Evolutionary conservation across 2,113 vertebrate species (phyloP).

Genomic region (Petrocephalus microphthalmus): DNA sequence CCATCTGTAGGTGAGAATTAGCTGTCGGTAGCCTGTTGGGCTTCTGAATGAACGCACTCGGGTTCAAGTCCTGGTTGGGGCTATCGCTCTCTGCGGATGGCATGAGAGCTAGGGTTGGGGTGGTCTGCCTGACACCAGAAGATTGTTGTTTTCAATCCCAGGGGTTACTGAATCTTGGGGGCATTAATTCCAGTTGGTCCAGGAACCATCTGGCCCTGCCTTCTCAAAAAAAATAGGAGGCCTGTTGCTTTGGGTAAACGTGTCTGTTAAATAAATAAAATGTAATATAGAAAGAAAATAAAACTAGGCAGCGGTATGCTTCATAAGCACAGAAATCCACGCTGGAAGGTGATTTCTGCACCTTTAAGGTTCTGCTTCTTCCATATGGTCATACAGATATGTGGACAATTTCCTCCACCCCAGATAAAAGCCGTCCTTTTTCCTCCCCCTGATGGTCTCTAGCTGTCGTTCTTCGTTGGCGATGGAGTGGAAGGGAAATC

Average conservation of each 20-base stretch:
- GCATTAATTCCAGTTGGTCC: not conserved
- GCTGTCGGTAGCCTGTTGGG: not conserved
- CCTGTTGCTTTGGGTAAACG: not conserved
- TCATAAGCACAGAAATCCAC: not conserved
- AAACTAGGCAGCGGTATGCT: not conserved
- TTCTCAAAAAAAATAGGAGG: not conserved
- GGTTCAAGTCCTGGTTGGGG: not conserved
- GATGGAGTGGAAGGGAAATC: conserved; percentile 13
- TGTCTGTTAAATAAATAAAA: not conserved
- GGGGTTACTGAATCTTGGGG: not conserved
- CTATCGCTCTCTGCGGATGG: not conserved
- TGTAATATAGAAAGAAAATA: not conserved
- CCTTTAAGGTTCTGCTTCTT: not conserved
- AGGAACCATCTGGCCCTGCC: not conserved
- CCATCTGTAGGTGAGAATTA: not conserved
- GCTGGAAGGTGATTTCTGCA: not conserved
- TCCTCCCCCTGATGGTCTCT: not conserved
- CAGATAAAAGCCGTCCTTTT: not conserved
- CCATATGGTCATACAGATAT: not conserved
- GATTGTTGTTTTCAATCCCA: not conserved
- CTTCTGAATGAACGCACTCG: not conserved
- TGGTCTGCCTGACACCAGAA: not conserved
- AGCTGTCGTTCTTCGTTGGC: not conserved
- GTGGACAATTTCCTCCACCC: not conserved
- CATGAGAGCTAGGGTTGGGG: not conserved